These are phyloP conservation scores for Drosophila cognata DNA, from an alignment of 2,888 invertebrate species.

Conservation along the genomic window DNA sequence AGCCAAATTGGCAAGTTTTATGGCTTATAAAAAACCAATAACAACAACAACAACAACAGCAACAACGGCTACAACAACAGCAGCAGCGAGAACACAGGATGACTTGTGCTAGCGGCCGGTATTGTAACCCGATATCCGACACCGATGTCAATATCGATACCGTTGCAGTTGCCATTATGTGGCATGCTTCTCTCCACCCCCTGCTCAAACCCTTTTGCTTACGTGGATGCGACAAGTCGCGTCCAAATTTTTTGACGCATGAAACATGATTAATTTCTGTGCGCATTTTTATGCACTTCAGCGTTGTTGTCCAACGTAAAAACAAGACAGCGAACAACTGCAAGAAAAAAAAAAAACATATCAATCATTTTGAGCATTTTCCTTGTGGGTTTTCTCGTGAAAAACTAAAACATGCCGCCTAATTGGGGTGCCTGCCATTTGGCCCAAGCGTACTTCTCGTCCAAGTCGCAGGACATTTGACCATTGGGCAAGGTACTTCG, in stretches of 20 bases:
- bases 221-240: slow-evolving; percentile 20
- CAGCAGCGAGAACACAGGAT: background rate
- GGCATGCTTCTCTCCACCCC: background rate
- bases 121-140: slow-evolving; percentile 37
- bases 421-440: slow-evolving; percentile 76
- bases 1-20: slow-evolving; percentile 73
- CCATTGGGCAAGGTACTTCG: slow-evolving; percentile 55
- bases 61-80: background rate
- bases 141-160: slow-evolving; percentile 3
- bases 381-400: slow-evolving; percentile 31
- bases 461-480: slow-evolving; percentile 58
- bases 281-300: slow-evolving; percentile 44
- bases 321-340: slow-evolving; percentile 11
- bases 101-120: slow-evolving; percentile 4
- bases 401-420: slow-evolving; percentile 55
- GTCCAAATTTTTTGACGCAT: slow-evolving; percentile 37
- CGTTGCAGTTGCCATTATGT: slow-evolving; percentile 5
- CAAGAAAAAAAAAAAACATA: slow-evolving; percentile 33
- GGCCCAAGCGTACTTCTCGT: slow-evolving; percentile 45
- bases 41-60: slow-evolving; percentile 44
- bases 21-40: slow-evolving; percentile 79
- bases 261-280: slow-evolving; percentile 72
- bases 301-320: slow-evolving; percentile 29
- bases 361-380: slow-evolving; percentile 67
- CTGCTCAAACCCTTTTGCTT: background rate